A percentile compares a stretch with the other conserved stretches of the same genome.
These are phyloP conservation scores for Endomychus coccineus DNA, from an alignment of 2,888 invertebrate genomes.

Conservation along the genomic window DNA sequence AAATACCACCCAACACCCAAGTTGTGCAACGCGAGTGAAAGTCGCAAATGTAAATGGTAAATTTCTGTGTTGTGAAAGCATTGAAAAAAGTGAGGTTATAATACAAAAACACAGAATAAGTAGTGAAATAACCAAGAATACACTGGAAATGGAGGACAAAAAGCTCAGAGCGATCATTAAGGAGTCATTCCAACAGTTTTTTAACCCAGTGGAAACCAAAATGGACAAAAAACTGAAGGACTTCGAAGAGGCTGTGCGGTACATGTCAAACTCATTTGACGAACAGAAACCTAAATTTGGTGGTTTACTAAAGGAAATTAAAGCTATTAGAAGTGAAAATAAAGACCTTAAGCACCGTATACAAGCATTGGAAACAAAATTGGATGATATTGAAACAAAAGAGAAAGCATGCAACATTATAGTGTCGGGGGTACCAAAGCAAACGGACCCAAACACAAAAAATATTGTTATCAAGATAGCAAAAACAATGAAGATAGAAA, in stretches of 20 bases:
- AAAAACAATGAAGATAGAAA: not conserved
- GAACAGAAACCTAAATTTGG: slow-evolving; percentile 1
- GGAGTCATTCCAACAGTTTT: not conserved
- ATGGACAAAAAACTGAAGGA: not conserved
- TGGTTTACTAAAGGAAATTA: not conserved
- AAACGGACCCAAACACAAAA: not conserved
- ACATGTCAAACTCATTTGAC: not conserved
- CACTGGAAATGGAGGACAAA: not conserved
- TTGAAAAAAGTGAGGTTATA: slow-evolving; percentile 2
- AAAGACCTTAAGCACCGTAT: not conserved
- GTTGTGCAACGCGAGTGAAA: slow-evolving; percentile 1
- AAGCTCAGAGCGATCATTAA: not conserved
- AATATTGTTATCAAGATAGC: not conserved
- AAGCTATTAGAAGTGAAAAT: slow-evolving; percentile 2
- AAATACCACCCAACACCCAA: not conserved
- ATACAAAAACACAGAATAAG: not conserved
- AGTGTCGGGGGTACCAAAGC: not conserved
- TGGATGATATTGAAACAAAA: not conserved
- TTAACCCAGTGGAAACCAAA: not conserved
- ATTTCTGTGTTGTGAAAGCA: not conserved
- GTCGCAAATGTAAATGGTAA: not conserved
- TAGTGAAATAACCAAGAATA: not conserved
- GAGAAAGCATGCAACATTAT: slow-evolving; percentile 2
- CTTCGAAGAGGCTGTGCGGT: not conserved
- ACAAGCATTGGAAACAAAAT: not conserved